Conservation (phyloP, 2,888 invertebrate species). For the Amiota mariae region DNA sequence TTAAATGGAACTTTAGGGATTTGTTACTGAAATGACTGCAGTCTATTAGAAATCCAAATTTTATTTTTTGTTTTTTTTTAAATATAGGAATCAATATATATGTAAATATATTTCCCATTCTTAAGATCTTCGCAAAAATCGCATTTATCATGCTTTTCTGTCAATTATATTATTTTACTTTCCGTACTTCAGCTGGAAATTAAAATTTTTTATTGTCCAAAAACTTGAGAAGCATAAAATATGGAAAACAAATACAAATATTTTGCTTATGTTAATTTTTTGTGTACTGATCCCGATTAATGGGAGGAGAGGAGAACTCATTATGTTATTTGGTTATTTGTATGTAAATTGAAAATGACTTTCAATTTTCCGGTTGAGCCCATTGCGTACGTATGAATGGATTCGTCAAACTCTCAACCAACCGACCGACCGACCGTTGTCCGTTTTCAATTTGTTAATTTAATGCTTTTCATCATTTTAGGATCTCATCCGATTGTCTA, state of each 20-base stretch:
- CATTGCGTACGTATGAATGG: background rate
- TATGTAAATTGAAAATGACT: conserved; percentile 39
- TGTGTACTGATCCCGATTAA: conserved; percentile 8
- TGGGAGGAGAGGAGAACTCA: conserved; percentile 22
- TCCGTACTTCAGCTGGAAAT: too few relatives aligned
- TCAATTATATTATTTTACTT: too few relatives aligned
- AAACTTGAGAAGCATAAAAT: too few relatives aligned
- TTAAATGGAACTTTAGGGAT: too few relatives aligned
- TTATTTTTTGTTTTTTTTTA: too few relatives aligned
- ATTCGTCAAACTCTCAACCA: background rate
- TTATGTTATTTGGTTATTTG: conserved; percentile 3
- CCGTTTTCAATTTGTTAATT: conserved; percentile 58
- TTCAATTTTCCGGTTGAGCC: conserved; percentile 26
- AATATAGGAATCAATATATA: too few relatives aligned
- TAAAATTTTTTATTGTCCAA: too few relatives aligned
- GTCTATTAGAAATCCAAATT: too few relatives aligned
- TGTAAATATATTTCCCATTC: too few relatives aligned
- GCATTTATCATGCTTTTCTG: too few relatives aligned
- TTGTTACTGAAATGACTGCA: too few relatives aligned
- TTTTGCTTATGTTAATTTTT: background rate
- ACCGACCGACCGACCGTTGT: conserved; percentile 41
- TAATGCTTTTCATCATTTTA: conserved; percentile 50
- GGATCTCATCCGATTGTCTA: conserved; percentile 48
- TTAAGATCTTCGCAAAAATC: too few relatives aligned
- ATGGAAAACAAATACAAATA: background rate